These are phyloP conservation scores for Sisyra terminalis DNA, from an alignment of 2,888 invertebrate species.

Conservation along the genomic window DNA sequence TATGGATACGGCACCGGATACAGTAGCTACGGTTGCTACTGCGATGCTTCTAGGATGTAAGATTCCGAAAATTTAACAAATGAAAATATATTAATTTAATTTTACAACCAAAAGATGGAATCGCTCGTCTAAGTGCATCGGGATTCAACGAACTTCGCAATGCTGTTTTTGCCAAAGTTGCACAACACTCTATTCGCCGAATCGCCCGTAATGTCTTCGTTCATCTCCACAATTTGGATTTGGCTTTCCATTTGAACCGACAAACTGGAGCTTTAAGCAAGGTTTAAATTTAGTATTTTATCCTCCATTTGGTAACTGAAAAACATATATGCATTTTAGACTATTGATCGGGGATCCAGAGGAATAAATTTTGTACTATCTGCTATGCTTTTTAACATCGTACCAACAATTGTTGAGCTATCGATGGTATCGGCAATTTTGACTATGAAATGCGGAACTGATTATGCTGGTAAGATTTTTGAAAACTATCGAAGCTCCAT, in stretches of 20 bases:
- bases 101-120: constrained; percentile 53
- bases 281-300: constrained; percentile 27
- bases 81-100: constrained; percentile 5
- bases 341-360: constrained; percentile 79
- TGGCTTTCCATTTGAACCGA: constrained; percentile 81
- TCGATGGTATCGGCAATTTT: constrained; percentile 76
- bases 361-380: constrained; percentile 95
- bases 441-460: constrained; percentile 51
- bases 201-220: constrained; percentile 91
- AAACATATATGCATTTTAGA: constrained; percentile 28
- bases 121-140: constrained; percentile 78
- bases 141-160: constrained; percentile 93
- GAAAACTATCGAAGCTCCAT: background rate
- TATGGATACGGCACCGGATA: constrained; percentile 64
- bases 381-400: constrained; percentile 94
- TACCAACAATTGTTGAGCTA: constrained; percentile 91
- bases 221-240: constrained; percentile 88
- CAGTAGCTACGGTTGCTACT: constrained; percentile 60
- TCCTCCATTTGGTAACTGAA: background rate
- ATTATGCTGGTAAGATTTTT: constrained; percentile 37
- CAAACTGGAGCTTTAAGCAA: constrained; percentile 94
- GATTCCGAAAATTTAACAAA: no score
- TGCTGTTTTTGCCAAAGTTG: constrained; percentile 94
- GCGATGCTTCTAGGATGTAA: constrained; percentile 79
- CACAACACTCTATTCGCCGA: constrained; percentile 88